A percentile compares a stretch with the other conserved stretches of the same genome.
Evolutionary conservation across 2,888 invertebrate species (phyloP).

Genomic region (Aradus depressus): DNA sequence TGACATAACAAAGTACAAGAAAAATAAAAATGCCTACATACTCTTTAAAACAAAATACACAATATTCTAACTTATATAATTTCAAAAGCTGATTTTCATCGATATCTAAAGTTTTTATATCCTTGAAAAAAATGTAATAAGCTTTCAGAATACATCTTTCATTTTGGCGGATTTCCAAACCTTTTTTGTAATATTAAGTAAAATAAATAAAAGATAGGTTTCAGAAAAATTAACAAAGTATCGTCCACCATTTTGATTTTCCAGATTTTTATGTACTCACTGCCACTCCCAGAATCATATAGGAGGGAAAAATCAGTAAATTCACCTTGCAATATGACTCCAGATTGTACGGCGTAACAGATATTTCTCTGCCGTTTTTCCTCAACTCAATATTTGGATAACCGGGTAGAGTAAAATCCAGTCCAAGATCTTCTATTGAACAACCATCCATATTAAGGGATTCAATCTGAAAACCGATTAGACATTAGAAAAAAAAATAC

Average conservation of each 20-base stretch:
- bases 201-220: not conserved
- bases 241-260: too few relatives aligned
- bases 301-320: not conserved
- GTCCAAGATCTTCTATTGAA: slow-evolving; percentile 74
- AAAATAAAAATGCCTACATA: too few relatives aligned
- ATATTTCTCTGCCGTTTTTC: slow-evolving; percentile 82
- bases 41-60: too few relatives aligned
- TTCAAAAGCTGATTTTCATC: too few relatives aligned
- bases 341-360: slow-evolving; percentile 83
- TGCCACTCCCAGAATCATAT: too few relatives aligned
- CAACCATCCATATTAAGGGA: slow-evolving; percentile 76
- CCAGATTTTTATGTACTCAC: too few relatives aligned
- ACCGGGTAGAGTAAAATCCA: slow-evolving; percentile 95
- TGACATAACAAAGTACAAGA: too few relatives aligned
- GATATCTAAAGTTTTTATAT: not conserved
- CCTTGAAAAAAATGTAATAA: not conserved
- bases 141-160: too few relatives aligned
- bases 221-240: not conserved
- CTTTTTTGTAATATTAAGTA: not conserved
- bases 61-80: too few relatives aligned
- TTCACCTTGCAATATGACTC: slow-evolving; percentile 76
- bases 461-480: slow-evolving; percentile 26
- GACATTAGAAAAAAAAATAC: slow-evolving; percentile 1
- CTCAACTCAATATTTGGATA: slow-evolving; percentile 82
- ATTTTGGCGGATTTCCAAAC: too few relatives aligned